Conservation (phyloP, 2,888 invertebrate species). For the Agriopis aurantiaria region DNA sequence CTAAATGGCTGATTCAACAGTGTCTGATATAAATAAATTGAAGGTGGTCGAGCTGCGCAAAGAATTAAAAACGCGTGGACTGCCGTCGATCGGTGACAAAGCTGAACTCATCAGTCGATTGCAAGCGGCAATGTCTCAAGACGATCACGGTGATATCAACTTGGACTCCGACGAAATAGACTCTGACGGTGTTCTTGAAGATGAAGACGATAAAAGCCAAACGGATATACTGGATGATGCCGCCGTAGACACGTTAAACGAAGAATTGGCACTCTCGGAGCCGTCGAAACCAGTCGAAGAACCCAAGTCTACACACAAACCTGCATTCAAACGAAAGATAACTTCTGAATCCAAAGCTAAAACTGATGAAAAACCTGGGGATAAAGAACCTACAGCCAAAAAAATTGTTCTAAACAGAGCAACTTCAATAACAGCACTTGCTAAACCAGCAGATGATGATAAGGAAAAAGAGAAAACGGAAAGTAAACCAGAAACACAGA, state of each 20-base stretch:
- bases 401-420: slow-evolving; percentile 88
- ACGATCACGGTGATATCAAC: slow-evolving; percentile 71
- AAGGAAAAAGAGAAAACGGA: slow-evolving; percentile 55
- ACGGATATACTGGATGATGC: slow-evolving; percentile 74
- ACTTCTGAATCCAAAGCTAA: slow-evolving; percentile 62
- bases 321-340: slow-evolving; percentile 69
- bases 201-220: slow-evolving; percentile 85
- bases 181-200: slow-evolving; percentile 82
- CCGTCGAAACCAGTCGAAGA: slow-evolving; percentile 56
- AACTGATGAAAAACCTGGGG: slow-evolving; percentile 51
- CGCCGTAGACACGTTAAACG: slow-evolving; percentile 72
- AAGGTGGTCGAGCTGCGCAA: slow-evolving; percentile 94
- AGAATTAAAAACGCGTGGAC: slow-evolving; percentile 92
- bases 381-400: slow-evolving; percentile 82
- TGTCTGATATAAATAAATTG: slow-evolving; percentile 74
- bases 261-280: slow-evolving; percentile 73
- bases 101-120: slow-evolving; percentile 92
- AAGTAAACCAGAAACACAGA: slow-evolving; percentile 50
- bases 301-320: slow-evolving; percentile 55
- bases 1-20: slow-evolving; percentile 67
- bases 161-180: slow-evolving; percentile 84
- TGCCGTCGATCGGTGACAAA: slow-evolving; percentile 92
- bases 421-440: slow-evolving; percentile 63
- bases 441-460: slow-evolving; percentile 45
- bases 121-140: slow-evolving; percentile 85